Conservation (phyloP, 2,888 invertebrate genomes). For the Glaucopsyche alexis region DNA sequence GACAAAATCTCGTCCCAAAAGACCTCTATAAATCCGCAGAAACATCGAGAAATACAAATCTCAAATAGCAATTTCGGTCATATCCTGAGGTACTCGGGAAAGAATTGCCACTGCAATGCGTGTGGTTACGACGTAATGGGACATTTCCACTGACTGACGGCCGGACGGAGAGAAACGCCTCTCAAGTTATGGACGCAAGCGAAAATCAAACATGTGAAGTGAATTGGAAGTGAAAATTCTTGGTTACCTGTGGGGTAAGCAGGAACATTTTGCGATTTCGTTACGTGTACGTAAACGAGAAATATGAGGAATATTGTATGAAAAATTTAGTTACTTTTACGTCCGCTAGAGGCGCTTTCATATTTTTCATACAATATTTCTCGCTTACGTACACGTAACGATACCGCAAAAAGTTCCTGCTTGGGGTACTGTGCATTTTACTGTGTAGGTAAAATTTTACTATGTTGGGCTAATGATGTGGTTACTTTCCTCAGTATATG, state of each 20-base stretch:
- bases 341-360: too few species aligned
- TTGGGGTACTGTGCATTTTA: too few species aligned
- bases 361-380: too few species aligned
- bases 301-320: too few species aligned
- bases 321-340: too few species aligned
- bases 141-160: constrained; percentile 73
- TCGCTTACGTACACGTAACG: too few species aligned
- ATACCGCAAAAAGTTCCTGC: too few species aligned
- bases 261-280: too few species aligned
- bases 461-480: too few species aligned
- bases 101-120: constrained; percentile 67
- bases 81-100: constrained; percentile 65
- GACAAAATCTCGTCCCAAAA: constrained; percentile 12
- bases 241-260: background rate
- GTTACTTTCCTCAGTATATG: too few species aligned
- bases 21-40: constrained; percentile 36
- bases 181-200: constrained; percentile 37
- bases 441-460: too few species aligned
- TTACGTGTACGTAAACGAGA: too few species aligned
- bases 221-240: background rate
- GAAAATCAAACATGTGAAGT: background rate
- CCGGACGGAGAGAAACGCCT: constrained; percentile 48
- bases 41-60: constrained; percentile 50
- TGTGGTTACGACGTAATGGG: constrained; percentile 73
- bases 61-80: constrained; percentile 63